These are phyloP conservation scores for Pogonognathellus flavescens DNA, from an alignment of 1,140 invertebrate species.

Conservation along the genomic window DNA sequence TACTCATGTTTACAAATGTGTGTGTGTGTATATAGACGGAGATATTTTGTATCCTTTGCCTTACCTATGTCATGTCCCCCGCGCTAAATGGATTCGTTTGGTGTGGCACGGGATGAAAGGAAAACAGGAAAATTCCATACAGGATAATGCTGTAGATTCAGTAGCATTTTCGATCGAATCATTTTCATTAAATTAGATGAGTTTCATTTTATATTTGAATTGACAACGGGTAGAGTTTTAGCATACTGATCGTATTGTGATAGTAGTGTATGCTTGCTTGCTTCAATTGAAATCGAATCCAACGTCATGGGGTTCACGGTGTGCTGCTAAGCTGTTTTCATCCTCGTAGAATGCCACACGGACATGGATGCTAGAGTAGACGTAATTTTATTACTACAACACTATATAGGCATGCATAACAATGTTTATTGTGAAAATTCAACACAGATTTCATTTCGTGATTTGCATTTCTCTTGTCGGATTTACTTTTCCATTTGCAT, in stretches of 20 bases:
- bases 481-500: neutral
- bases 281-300: conserved; percentile 34
- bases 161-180: conserved; percentile 39
- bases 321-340: conserved; percentile 5
- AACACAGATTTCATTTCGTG: conserved; percentile 13
- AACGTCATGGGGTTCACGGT: neutral
- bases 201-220: conserved; percentile 46
- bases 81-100: neutral
- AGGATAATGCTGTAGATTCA: conserved; percentile 5
- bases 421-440: conserved; percentile 13
- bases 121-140: conserved; percentile 9
- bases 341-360: neutral
- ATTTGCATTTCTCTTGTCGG: neutral
- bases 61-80: no score
- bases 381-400: neutral
- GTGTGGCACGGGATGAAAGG: neutral
- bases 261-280: neutral
- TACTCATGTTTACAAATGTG: no score
- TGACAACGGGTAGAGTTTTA: conserved; percentile 4
- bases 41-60: no score
- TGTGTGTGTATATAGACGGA: no score
- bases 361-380: neutral
- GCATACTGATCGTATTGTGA: conserved; percentile 15
- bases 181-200: conserved; percentile 48
- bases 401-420: neutral